These are phyloP conservation scores for Hypotaenidia okinawae DNA, from an alignment of 2,797 vertebrate genomes.

Conservation along the genomic window DNA sequence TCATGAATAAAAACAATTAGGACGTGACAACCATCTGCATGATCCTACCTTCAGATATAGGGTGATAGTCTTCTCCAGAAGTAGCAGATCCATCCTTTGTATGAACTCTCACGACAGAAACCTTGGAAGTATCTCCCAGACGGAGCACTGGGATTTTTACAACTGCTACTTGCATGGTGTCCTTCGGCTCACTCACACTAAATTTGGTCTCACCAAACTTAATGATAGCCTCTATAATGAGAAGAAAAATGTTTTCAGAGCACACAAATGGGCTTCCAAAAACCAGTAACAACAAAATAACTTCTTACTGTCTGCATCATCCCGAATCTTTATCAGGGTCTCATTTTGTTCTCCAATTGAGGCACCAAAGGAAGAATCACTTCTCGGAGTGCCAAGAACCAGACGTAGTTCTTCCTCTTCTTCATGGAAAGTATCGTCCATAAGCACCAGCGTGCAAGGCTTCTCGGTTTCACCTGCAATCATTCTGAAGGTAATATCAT, in stretches of 20 bases:
- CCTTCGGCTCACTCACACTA: slow-evolving; percentile 88
- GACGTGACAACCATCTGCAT: background rate
- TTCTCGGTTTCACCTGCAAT: slow-evolving; percentile 89
- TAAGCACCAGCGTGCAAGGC: slow-evolving; percentile 83
- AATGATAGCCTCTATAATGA: slow-evolving; percentile 87
- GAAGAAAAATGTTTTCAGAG: background rate
- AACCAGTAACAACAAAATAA: background rate
- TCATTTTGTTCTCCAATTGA: slow-evolving; percentile 88
- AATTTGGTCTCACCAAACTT: slow-evolving; percentile 91
- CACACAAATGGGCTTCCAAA: background rate
- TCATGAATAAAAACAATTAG: background rate
- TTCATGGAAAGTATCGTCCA: slow-evolving; percentile 88
- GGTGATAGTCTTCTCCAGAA: slow-evolving; percentile 94
- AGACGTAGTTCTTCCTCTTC: slow-evolving; percentile 90
- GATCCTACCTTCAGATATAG: slow-evolving; percentile 88
- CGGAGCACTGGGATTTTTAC: slow-evolving; percentile 89
- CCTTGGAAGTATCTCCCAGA: slow-evolving; percentile 89
- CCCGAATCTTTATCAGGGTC: slow-evolving; percentile 88
- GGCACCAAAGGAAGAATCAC: slow-evolving; percentile 88
- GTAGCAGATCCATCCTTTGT: slow-evolving; percentile 94
- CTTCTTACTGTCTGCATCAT: slow-evolving; percentile 90
- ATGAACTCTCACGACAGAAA: slow-evolving; percentile 92
- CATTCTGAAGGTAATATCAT: slow-evolving; percentile 14
- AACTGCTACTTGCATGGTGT: slow-evolving; percentile 79
- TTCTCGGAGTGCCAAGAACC: slow-evolving; percentile 87